Conservation (phyloP, 37 sponge, comb jelly and placozoan species). For the Dysidea cf. avara region DNA sequence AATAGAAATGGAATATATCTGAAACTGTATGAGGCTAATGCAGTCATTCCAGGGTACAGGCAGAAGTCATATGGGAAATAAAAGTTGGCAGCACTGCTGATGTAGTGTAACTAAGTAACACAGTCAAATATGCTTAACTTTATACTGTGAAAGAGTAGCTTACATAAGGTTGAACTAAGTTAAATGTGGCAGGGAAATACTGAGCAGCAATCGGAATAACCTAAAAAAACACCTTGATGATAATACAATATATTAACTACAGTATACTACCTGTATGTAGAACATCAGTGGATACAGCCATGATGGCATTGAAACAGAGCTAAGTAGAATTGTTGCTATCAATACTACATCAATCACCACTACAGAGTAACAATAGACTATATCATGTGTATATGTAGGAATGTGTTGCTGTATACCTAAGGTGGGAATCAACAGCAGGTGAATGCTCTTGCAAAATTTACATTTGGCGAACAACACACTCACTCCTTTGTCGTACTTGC, state of each 20-base stretch:
- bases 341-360: too few relatives aligned
- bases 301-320: slow-evolving; percentile 23
- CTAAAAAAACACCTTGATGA: slow-evolving; percentile 1
- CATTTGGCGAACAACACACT: slow-evolving; percentile 1
- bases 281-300: slow-evolving; percentile 50
- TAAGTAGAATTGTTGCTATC: too few relatives aligned
- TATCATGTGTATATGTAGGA: neutral
- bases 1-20: slow-evolving; percentile 47
- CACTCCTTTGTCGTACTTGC: neutral
- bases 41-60: slow-evolving; percentile 41
- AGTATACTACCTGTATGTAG: slow-evolving; percentile 48
- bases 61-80: slow-evolving; percentile 80
- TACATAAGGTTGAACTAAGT: slow-evolving; percentile 28
- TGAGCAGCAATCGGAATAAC: slow-evolving; percentile 30
- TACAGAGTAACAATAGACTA: neutral
- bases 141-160: slow-evolving; percentile 2
- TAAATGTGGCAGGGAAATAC: slow-evolving; percentile 47
- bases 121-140: neutral
- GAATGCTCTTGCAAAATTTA: neutral
- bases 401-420: too few relatives aligned
- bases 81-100: slow-evolving; percentile 52
- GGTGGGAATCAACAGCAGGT: too few relatives aligned
- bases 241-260: too few relatives aligned
- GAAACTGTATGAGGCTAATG: slow-evolving; percentile 51
- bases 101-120: slow-evolving; percentile 46